A percentile compares a stretch with the other conserved stretches of the same genome.
These are phyloP conservation scores for Papilio machaon DNA, from an alignment of 1,140 invertebrate species.

Conservation along the genomic window DNA sequence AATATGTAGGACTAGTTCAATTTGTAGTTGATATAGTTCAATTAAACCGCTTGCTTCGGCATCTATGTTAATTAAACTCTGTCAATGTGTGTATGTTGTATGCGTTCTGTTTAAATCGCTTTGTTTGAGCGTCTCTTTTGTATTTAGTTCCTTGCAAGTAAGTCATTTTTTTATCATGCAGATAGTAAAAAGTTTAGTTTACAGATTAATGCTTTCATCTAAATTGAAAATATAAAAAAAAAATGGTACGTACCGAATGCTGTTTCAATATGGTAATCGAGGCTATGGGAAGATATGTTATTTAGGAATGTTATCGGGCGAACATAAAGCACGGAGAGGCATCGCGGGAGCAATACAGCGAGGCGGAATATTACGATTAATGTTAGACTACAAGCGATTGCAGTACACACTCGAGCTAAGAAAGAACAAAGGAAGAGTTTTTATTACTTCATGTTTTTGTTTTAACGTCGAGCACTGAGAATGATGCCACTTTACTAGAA, in stretches of 20 bases:
- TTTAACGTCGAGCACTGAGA: not conserved
- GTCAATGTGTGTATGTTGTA: not conserved
- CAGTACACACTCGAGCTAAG: not conserved
- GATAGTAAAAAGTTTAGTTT: not conserved
- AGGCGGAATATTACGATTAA: constrained; percentile 17
- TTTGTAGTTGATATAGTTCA: constrained; percentile 21
- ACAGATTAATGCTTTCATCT: not conserved
- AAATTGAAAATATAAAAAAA: not conserved
- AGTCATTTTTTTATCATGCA: not conserved
- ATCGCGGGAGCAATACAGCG: constrained; percentile 21
- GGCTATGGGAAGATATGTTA: constrained; percentile 13
- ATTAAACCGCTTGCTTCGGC: constrained; percentile 23
- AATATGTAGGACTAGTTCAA: constrained; percentile 26
- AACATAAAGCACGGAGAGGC: constrained; percentile 15
- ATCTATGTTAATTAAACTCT: constrained; percentile 25
- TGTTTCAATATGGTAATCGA: constrained; percentile 21
- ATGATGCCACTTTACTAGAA: not conserved
- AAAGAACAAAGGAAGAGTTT: constrained; percentile 9
- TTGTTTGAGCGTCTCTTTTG: not conserved
- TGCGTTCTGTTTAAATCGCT: not conserved
- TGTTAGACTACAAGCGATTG: not conserved
- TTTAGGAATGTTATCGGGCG: constrained; percentile 7
- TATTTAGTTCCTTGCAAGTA: not conserved
- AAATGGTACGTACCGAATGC: not conserved
- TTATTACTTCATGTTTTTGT: not conserved